phyloP scores from a whole-genome alignment of 2,113 vertebrate species.

The Corythornis madagascariensis region DNA sequence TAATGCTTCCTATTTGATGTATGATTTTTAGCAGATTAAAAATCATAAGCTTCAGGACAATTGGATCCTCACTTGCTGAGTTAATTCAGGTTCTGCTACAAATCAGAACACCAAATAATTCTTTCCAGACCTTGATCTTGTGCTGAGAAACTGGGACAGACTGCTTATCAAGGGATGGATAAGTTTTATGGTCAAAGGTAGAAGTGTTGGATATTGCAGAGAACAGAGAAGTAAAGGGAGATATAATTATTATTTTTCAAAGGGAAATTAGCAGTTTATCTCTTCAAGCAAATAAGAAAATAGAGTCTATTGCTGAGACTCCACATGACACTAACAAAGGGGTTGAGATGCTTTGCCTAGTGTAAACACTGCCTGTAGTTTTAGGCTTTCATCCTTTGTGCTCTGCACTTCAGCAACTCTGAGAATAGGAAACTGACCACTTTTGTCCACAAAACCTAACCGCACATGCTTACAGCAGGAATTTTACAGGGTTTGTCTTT shows the following conservation, averaged over 20 bases:
- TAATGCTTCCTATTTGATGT: neutral
- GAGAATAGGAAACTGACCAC: constrained; percentile 27
- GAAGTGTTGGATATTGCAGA: neutral
- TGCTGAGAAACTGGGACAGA: neutral
- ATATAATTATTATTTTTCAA: neutral
- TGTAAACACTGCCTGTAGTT: neutral
- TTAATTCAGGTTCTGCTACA: neutral
- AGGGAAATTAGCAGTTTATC: neutral
- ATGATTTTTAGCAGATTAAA: neutral
- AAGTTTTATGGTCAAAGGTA: neutral
- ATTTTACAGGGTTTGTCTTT: constrained; percentile 16
- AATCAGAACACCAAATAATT: neutral
- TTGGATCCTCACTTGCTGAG: neutral
- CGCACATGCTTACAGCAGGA: constrained; percentile 13
- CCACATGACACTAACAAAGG: neutral
- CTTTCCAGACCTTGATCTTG: neutral
- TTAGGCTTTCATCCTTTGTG: neutral
- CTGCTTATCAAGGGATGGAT: neutral
- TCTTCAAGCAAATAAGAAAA: neutral
- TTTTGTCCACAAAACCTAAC: constrained; percentile 30
- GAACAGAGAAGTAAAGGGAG: neutral
- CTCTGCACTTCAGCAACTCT: neutral
- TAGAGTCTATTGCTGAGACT: neutral
- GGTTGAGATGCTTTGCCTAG: neutral
- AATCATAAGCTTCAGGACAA: neutral